Conservation (phyloP, 2,797 vertebrate species). For the Enteromius viviparus region DNA sequence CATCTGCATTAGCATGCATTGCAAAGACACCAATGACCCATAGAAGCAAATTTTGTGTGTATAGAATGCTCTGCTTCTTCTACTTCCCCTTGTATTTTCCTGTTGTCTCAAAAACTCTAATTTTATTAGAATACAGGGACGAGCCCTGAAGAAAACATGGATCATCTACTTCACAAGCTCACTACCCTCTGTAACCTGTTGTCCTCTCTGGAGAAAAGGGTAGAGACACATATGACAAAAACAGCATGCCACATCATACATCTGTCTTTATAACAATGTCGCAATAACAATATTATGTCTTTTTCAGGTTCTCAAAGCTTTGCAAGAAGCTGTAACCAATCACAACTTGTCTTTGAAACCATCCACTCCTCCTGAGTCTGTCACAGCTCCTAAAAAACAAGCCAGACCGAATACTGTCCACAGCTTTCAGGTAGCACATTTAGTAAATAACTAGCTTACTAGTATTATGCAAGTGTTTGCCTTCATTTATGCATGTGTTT, state of each 20-base stretch:
- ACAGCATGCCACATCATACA: slow-evolving; percentile 18
- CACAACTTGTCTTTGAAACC: slow-evolving; percentile 79
- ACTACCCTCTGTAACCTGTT: slow-evolving; percentile 82
- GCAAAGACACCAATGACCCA: background rate
- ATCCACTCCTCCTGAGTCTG: slow-evolving; percentile 65
- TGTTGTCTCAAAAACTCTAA: slow-evolving; percentile 16
- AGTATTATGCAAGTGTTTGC: slow-evolving; percentile 4
- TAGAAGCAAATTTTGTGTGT: background rate
- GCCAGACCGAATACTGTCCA: slow-evolving; percentile 70
- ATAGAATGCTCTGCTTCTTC: background rate
- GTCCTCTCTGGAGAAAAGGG: slow-evolving; percentile 85
- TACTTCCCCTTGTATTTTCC: background rate
- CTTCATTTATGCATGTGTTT: slow-evolving; percentile 16
- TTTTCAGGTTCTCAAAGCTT: slow-evolving; percentile 78
- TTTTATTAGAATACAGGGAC: slow-evolving; percentile 62
- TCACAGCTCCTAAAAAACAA: slow-evolving; percentile 63
- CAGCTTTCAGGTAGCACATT: slow-evolving; percentile 76
- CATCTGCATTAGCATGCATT: background rate
- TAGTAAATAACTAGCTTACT: background rate
- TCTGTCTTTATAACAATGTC: background rate
- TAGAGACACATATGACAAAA: slow-evolving; percentile 54
- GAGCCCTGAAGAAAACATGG: slow-evolving; percentile 78
- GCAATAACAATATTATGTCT: background rate
- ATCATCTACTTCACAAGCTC: slow-evolving; percentile 82
- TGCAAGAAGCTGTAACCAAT: slow-evolving; percentile 81